Conservation (phyloP, 2,797 vertebrate genomes). For the Nasua narica region DNA sequence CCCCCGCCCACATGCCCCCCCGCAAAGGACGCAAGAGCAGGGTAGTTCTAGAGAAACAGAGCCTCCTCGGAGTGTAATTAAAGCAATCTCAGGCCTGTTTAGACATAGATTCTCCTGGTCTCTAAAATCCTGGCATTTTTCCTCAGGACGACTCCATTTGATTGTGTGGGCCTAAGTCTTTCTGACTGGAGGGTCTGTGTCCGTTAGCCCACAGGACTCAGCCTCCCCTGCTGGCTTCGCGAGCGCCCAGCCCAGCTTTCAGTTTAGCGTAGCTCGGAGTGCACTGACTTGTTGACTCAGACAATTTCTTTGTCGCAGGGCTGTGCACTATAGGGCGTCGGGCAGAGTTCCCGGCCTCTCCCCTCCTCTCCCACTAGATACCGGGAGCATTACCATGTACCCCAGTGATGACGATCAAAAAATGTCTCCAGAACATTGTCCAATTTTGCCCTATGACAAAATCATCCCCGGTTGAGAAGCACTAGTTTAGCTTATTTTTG, state of each 20-base stretch:
- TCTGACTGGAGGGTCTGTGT: not conserved
- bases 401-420: not conserved
- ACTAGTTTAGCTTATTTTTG: not conserved
- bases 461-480: not conserved
- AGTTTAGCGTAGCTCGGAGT: not conserved
- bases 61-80: not conserved
- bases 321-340: not conserved
- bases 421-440: not conserved
- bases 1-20: not conserved
- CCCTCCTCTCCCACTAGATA: not conserved
- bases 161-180: not conserved
- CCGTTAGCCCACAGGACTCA: not conserved
- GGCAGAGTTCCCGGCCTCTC: not conserved
- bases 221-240: not conserved
- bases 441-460: not conserved
- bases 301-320: not conserved
- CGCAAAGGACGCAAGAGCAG: too few relatives aligned
- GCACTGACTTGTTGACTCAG: not conserved
- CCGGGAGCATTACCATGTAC: not conserved
- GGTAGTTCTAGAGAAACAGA: not conserved
- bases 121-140: not conserved
- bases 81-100: not conserved
- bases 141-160: not conserved
- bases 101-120: not conserved
- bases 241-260: not conserved